Evolutionary conservation across 2,797 vertebrate species (phyloP).

Genomic region (Brachyrhaphis roseni): DNA sequence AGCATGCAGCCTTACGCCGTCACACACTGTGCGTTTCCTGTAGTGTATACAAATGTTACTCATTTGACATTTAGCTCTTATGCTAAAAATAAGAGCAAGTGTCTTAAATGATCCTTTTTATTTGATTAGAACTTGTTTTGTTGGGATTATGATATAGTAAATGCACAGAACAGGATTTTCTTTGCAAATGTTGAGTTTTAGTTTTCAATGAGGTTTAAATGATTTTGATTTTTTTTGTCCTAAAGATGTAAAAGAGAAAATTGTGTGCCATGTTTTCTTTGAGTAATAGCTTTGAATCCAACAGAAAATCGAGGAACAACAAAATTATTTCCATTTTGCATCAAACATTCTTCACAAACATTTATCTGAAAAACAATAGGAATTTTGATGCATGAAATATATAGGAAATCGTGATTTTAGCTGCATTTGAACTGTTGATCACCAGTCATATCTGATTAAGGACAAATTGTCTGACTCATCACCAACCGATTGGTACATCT

Average conservation of each 20-base stretch:
- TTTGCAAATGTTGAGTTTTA: not conserved
- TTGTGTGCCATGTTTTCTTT: not conserved
- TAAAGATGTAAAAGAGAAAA: not conserved
- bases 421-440: not conserved
- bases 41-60: conserved; percentile 35
- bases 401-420: not conserved
- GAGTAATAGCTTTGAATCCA: not conserved
- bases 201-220: not conserved
- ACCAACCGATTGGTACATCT: not conserved
- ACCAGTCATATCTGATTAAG: not conserved
- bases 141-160: conserved; percentile 6
- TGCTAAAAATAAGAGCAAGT: conserved; percentile 43
- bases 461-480: not conserved
- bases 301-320: not conserved
- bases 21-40: conserved; percentile 39
- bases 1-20: conserved; percentile 36
- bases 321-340: not conserved
- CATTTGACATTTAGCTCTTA: conserved; percentile 48
- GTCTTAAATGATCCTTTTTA: conserved; percentile 26
- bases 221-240: not conserved
- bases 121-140: conserved; percentile 10
- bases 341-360: not conserved
- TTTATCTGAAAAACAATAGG: not conserved
- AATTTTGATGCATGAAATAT: not conserved
- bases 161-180: conserved; percentile 18